These are phyloP conservation scores for Nymphalis c-album DNA, from an alignment of 2,888 invertebrate genomes.

Conservation along the genomic window DNA sequence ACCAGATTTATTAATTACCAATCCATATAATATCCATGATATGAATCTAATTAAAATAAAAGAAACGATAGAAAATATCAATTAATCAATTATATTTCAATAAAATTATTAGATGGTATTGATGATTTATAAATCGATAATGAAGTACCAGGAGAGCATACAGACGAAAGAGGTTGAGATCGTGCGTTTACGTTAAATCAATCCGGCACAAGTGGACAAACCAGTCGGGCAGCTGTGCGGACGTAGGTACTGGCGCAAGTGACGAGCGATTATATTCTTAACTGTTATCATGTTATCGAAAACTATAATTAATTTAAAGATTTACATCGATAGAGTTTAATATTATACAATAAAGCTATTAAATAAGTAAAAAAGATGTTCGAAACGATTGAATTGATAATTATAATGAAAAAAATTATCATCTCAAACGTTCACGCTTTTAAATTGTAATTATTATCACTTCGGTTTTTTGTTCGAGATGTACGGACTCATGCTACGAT, in stretches of 20 bases:
- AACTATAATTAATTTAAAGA: slow-evolving; percentile 3
- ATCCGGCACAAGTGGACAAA: slow-evolving; percentile 79
- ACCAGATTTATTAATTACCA: not conserved
- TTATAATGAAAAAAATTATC: slow-evolving; percentile 7
- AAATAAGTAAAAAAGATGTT: slow-evolving; percentile 1
- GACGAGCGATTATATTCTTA: slow-evolving; percentile 39
- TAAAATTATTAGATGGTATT: slow-evolving; percentile 38
- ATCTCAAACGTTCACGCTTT: slow-evolving; percentile 29
- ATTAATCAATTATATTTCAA: slow-evolving; percentile 10
- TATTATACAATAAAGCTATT: slow-evolving; percentile 6
- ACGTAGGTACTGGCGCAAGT: slow-evolving; percentile 62
- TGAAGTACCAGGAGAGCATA: slow-evolving; percentile 63
- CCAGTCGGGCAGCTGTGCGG: slow-evolving; percentile 79
- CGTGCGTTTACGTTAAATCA: slow-evolving; percentile 78
- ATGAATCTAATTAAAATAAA: not conserved
- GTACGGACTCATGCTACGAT: slow-evolving; percentile 29
- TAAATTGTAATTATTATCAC: slow-evolving; percentile 34
- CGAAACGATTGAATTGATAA: not conserved
- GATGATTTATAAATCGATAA: slow-evolving; percentile 61
- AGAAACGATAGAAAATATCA: not conserved
- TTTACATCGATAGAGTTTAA: slow-evolving; percentile 3
- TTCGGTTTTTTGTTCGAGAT: slow-evolving; percentile 29
- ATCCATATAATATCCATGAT: not conserved
- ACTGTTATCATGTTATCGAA: not conserved
- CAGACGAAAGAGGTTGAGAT: slow-evolving; percentile 63